A percentile compares a stretch with the other conserved stretches of the same genome.
phyloP scores from a whole-genome alignment of 2,888 invertebrate species.

The Drosophila nigritarsus region DNA sequence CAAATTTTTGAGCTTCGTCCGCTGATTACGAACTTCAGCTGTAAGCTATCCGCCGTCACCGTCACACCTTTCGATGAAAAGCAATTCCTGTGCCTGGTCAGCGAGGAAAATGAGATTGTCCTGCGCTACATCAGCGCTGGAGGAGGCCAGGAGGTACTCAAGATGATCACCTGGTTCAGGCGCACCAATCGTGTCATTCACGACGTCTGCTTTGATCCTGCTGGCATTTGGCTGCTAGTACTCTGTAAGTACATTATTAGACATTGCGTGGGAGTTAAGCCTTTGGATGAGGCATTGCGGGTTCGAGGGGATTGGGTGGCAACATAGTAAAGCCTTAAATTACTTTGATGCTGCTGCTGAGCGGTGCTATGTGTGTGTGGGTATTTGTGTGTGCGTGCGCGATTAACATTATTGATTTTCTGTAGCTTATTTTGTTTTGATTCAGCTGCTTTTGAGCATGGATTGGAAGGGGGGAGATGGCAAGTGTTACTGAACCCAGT shows the following conservation, averaged over 20 bases:
- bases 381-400: slow-evolving; percentile 36
- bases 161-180: slow-evolving; percentile 84
- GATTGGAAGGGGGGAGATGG: background rate
- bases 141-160: slow-evolving; percentile 82
- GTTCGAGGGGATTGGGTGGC: background rate
- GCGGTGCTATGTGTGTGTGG: slow-evolving; percentile 4
- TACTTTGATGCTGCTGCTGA: slow-evolving; percentile 46
- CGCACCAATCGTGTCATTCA: slow-evolving; percentile 86
- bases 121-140: slow-evolving; percentile 82
- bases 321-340: slow-evolving; percentile 57
- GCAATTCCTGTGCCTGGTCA: slow-evolving; percentile 84
- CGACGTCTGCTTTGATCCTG: slow-evolving; percentile 93
- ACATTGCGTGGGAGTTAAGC: slow-evolving; percentile 1
- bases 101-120: slow-evolving; percentile 84
- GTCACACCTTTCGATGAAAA: slow-evolving; percentile 82
- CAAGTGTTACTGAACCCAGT: slow-evolving; percentile 50
- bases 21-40: slow-evolving; percentile 83
- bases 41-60: slow-evolving; percentile 84
- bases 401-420: slow-evolving; percentile 72
- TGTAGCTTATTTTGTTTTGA: slow-evolving; percentile 70
- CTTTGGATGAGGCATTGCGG: background rate
- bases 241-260: slow-evolving; percentile 81
- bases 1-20: slow-evolving; percentile 83
- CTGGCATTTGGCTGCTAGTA: slow-evolving; percentile 87
- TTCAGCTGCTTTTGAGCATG: slow-evolving; percentile 12